These are phyloP conservation scores for Caenorhabditis auriculariae DNA, from an alignment of 2,888 invertebrate genomes.

Conservation along the genomic window DNA sequence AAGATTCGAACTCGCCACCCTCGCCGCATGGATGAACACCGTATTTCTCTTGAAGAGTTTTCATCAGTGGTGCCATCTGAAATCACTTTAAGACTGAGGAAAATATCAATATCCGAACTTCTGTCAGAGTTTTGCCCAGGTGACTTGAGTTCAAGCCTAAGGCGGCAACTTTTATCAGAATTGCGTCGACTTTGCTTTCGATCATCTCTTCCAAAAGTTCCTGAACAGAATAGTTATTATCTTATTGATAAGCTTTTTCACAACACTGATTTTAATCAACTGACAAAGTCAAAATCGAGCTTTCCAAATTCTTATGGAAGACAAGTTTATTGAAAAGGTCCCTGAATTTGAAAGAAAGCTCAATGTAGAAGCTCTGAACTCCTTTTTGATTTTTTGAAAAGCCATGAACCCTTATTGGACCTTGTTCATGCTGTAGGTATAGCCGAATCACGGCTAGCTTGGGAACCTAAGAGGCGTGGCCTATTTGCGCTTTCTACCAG, in stretches of 20 bases:
- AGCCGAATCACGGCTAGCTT: too few species aligned
- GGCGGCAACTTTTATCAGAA: slow-evolving; percentile 92
- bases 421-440: too few species aligned
- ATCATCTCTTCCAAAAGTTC: slow-evolving; percentile 96
- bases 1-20: slow-evolving; percentile 98
- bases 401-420: too few species aligned
- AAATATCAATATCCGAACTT: slow-evolving; percentile 25
- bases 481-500: too few species aligned
- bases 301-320: too few species aligned
- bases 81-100: slow-evolving; percentile 1
- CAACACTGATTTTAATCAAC: too few species aligned
- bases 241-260: too few species aligned
- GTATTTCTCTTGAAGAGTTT: slow-evolving; percentile 87
- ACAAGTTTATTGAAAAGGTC: too few species aligned
- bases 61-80: slow-evolving; percentile 83
- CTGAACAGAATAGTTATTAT: too few species aligned
- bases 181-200: slow-evolving; percentile 83
- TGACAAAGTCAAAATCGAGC: too few species aligned
- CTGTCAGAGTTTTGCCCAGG: slow-evolving; percentile 51
- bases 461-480: too few species aligned
- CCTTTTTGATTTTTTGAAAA: too few species aligned
- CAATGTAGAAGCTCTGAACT: neutral
- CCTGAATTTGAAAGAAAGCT: neutral
- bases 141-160: slow-evolving; percentile 78
- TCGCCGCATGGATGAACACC: slow-evolving; percentile 95